Base-by-base conservation (phyloP, 2,797 vertebrate genomes). In the Acomys russatus region DNA sequence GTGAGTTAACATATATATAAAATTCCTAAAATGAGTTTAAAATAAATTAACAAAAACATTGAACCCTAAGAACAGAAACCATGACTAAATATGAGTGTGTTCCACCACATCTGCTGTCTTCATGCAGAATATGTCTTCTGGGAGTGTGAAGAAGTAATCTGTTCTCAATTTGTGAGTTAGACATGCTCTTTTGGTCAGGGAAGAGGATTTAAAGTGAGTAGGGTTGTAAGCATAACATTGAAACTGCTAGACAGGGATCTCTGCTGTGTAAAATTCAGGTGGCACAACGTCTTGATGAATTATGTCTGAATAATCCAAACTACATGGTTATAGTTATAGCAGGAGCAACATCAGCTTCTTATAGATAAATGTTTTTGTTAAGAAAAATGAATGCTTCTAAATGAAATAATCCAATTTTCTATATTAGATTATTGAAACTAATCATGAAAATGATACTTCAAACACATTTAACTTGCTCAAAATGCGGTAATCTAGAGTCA, bases 241-340 rank as follows among this genome's bases (percentile, higher is more conserved):
- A 98, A 86, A 64, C 35, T 95, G 83, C 95, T 88, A 97, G 97
- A 98, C 98, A 98, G 87, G 77, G 30, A 66, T 96, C 90, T 98
- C 88, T 95, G 77, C 96, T 84, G 78, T 33, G 97, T 95, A 97
- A 94, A 98, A 98, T 98, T 98, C 98, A 98, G 97, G 97, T 98
- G 97, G 86, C 98, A 98, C 83, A 80, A 94, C 86, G 96, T 98
- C 98, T 97, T 56, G 70, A 49, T 51, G 9, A 0, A 95, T 98
- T 98, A 97, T 23, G 74, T 95, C 94, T 97, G 54, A 35, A 83
- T 68, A 86, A 96, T 35, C 12, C 95, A 96, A 79, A 80, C 90
- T 96, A 97, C 49, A 28, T 18, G 33, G 94, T 38, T 59, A 80
- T 63, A 95, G 90, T 20, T 94, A 83, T 74, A 96, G 18, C 54